Conservation (phyloP, 2,888 invertebrate species). For the Stenurella melanura region DNA sequence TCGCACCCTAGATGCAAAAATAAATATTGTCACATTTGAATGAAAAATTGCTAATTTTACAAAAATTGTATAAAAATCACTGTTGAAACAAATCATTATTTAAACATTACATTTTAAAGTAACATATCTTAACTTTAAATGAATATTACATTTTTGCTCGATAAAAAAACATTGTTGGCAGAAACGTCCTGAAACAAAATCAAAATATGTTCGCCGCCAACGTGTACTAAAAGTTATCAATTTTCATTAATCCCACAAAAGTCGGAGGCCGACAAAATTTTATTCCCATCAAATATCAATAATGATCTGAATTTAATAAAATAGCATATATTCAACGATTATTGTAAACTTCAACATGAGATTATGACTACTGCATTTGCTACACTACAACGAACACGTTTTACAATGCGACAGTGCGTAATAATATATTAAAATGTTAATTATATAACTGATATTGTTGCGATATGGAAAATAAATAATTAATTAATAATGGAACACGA, state of each 20-base stretch:
- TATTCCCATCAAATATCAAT: constrained; percentile 1
- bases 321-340: background rate
- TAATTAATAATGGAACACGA: constrained; percentile 14
- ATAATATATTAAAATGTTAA: constrained; percentile 36
- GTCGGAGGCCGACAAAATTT: background rate
- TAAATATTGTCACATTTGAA: too few species aligned
- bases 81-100: too few species aligned
- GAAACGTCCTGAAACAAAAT: too few species aligned
- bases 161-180: too few species aligned
- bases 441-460: constrained; percentile 25
- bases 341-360: constrained; percentile 13
- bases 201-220: background rate
- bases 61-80: too few species aligned
- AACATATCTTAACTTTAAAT: too few species aligned
- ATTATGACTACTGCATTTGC: constrained; percentile 25
- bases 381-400: constrained; percentile 4
- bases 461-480: constrained; percentile 31
- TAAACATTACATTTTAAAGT: too few species aligned
- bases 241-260: background rate
- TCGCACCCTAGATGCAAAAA: too few species aligned
- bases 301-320: constrained; percentile 8
- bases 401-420: background rate
- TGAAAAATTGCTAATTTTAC: too few species aligned
- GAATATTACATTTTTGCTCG: too few species aligned
- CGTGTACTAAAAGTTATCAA: background rate